phyloP scores from a whole-genome alignment of 2,113 vertebrate genomes.

The Perca schrenkii region DNA sequence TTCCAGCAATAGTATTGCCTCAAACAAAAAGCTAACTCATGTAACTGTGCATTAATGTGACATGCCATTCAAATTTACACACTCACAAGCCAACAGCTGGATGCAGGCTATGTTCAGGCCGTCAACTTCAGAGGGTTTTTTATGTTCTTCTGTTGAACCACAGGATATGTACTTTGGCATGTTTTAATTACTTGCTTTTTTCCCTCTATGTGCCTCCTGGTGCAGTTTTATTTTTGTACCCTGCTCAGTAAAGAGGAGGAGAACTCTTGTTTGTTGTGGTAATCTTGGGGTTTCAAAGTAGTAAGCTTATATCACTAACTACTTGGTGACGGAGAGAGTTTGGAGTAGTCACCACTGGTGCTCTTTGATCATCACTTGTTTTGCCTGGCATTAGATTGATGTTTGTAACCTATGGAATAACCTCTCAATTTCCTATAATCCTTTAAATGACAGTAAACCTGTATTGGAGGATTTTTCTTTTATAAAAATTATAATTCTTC shows the following conservation, averaged over 20 bases:
- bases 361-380: neutral
- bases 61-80: neutral
- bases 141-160: neutral
- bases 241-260: neutral
- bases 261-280: slow-evolving; percentile 11
- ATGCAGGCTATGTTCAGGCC: neutral
- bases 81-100: neutral
- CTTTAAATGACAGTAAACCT: neutral
- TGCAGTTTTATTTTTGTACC: slow-evolving; percentile 24
- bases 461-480: neutral
- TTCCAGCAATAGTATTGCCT: neutral
- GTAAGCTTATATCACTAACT: neutral
- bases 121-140: neutral
- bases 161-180: slow-evolving; percentile 28
- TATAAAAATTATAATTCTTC: neutral
- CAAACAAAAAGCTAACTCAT: slow-evolving; percentile 14
- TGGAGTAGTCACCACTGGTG: neutral
- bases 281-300: neutral
- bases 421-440: neutral
- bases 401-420: neutral
- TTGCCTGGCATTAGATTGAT: neutral
- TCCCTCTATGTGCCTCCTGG: slow-evolving; percentile 2
- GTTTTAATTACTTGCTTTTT: slow-evolving; percentile 26
- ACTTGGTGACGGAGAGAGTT: neutral
- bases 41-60: slow-evolving; percentile 10